Evolutionary conservation across 2,797 vertebrate species (phyloP).

Genomic region (Sebastes cheni): DNA sequence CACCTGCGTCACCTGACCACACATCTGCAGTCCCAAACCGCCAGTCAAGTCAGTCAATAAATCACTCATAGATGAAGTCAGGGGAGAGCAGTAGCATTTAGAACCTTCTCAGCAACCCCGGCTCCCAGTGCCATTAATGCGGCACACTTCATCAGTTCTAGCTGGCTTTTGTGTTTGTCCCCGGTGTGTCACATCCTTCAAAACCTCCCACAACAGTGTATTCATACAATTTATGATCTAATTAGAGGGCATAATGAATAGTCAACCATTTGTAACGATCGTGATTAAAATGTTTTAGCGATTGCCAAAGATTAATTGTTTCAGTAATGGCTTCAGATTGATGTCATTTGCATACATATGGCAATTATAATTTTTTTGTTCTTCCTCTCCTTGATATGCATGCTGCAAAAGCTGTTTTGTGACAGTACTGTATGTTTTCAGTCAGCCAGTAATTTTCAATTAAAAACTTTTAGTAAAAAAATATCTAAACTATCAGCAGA

Average conservation of each 20-base stretch:
- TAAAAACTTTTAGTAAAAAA: not conserved
- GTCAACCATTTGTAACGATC: conserved; percentile 78
- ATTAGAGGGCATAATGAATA: conserved; percentile 80
- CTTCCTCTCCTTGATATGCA: conserved; percentile 37
- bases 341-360: conserved; percentile 78
- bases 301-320: conserved; percentile 77
- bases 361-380: conserved; percentile 61
- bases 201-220: conserved; percentile 63
- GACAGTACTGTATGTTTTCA: conserved; percentile 6
- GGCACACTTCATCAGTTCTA: conserved; percentile 47
- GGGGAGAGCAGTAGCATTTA: conserved; percentile 23
- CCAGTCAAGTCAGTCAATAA: conserved; percentile 42
- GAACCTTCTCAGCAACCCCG: conserved; percentile 35
- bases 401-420: conserved; percentile 38
- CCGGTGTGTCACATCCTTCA: conserved; percentile 63
- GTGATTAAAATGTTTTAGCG: conserved; percentile 79
- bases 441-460: conserved; percentile 15
- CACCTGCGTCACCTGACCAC: conserved; percentile 22
- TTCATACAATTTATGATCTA: conserved; percentile 79
- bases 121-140: conserved; percentile 35
- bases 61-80: conserved; percentile 50
- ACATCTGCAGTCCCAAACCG: conserved; percentile 8
- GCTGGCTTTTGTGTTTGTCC: conserved; percentile 59
- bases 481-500: not conserved
- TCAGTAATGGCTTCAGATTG: conserved; percentile 74